Conservation (phyloP, 2,113 vertebrate species). For the Xyliphius kryptos region DNA sequence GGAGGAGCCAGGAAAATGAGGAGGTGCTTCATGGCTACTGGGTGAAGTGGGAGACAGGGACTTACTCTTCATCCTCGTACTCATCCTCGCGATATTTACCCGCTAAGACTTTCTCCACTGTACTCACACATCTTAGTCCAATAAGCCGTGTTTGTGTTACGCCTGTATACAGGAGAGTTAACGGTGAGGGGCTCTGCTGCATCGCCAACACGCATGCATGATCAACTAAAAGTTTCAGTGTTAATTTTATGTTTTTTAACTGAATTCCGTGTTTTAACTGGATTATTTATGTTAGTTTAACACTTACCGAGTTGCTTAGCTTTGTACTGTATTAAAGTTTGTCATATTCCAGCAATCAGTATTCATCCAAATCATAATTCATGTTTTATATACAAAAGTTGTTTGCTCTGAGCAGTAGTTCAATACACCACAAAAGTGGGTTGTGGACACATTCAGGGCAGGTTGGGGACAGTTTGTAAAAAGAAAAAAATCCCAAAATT, state of each 20-base stretch:
- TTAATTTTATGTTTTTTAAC: too few species aligned
- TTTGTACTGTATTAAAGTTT: too few species aligned
- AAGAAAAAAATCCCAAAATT: not conserved
- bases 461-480: not conserved
- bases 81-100: conserved; percentile 48
- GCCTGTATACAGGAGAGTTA: conserved; percentile 60
- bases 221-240: too few species aligned
- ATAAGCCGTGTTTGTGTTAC: conserved; percentile 65
- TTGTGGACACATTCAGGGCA: too few species aligned
- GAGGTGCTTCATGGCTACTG: conserved; percentile 64
- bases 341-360: too few species aligned
- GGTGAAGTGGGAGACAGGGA: conserved; percentile 60
- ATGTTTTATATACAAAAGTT: too few species aligned
- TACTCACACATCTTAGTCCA: conserved; percentile 51
- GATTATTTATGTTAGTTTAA: too few species aligned
- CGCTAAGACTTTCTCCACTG: conserved; percentile 46
- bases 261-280: too few species aligned
- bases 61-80: conserved; percentile 14
- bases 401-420: too few species aligned
- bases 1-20: conserved; percentile 47
- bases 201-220: conserved; percentile 34
- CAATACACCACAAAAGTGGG: too few species aligned
- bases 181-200: conserved; percentile 65
- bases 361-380: too few species aligned
- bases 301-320: too few species aligned